These are phyloP conservation scores for Drosophila lacertosa DNA, from an alignment of 1,140 invertebrate genomes.

Conservation along the genomic window DNA sequence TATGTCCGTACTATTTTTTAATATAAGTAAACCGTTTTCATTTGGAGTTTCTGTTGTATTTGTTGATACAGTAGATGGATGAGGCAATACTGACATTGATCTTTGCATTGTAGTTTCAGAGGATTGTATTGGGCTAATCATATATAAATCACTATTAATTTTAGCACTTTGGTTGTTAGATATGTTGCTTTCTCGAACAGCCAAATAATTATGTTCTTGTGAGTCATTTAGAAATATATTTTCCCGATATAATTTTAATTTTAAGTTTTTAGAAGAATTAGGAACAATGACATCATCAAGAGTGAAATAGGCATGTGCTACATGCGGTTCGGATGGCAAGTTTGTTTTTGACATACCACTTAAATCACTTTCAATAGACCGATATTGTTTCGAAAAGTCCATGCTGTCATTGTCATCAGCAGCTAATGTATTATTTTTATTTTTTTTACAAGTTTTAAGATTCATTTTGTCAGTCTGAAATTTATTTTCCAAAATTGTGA, in stretches of 20 bases:
- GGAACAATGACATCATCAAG: slow-evolving; percentile 35
- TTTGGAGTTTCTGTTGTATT: neutral
- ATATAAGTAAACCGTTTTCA: neutral
- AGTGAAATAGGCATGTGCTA: slow-evolving; percentile 32
- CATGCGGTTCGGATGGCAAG: slow-evolving; percentile 4
- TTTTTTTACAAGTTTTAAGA: neutral
- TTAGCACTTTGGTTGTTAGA: neutral
- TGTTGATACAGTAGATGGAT: neutral
- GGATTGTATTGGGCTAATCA: neutral
- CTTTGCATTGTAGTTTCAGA: neutral
- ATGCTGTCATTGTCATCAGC: neutral
- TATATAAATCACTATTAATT: neutral
- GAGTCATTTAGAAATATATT: neutral
- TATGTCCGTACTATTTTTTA: neutral
- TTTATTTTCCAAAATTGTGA: neutral
- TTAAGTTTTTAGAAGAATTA: slow-evolving; percentile 5
- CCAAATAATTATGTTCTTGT: neutral
- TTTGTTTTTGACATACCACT: slow-evolving; percentile 2
- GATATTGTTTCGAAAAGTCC: neutral
- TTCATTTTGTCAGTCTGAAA: neutral
- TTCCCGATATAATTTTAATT: slow-evolving; percentile 8
- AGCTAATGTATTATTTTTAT: neutral
- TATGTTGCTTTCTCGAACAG: neutral
- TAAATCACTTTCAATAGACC: neutral
- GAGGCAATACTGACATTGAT: neutral